Conservation (phyloP, 2,797 vertebrate species). For the Sebastes jordani region DNA sequence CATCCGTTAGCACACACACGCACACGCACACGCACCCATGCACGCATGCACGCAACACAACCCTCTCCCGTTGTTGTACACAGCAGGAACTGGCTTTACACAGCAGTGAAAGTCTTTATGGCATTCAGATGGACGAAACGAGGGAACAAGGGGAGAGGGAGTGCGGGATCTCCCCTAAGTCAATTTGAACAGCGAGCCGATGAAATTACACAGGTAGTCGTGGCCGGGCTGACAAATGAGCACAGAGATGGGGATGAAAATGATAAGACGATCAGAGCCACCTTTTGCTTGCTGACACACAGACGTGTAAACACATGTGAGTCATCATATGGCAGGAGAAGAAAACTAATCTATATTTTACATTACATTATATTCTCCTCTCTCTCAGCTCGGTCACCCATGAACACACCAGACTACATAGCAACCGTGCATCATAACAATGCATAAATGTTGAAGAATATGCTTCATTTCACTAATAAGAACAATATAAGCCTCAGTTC, state of each 20-base stretch:
- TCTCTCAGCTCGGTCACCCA: constrained; percentile 17
- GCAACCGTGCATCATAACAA: constrained; percentile 2
- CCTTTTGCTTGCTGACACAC: constrained; percentile 46
- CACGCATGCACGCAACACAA: constrained; percentile 40
- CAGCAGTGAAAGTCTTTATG: constrained; percentile 72
- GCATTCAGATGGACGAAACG: constrained; percentile 70
- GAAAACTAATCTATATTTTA: constrained; percentile 41
- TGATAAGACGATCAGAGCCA: constrained; percentile 65
- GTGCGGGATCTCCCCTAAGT: constrained; percentile 75
- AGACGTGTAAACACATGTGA: constrained; percentile 13
- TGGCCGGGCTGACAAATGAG: constrained; percentile 78
- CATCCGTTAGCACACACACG: constrained; percentile 34
- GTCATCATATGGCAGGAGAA: constrained; percentile 21
- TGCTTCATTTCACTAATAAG: constrained; percentile 41
- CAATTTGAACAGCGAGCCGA: constrained; percentile 79
- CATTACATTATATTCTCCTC: constrained; percentile 27
- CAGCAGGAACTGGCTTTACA: constrained; percentile 65
- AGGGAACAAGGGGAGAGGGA: constrained; percentile 55
- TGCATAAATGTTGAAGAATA: constrained; percentile 22
- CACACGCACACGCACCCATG: background rate
- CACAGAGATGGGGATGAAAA: constrained; percentile 71
- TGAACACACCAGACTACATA: background rate
- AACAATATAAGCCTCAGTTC: constrained; percentile 14
- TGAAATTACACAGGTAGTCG: constrained; percentile 80
- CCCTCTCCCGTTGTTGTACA: constrained; percentile 42